Evolutionary conservation across 1,140 invertebrate genomes (phyloP).

Genomic region (Diabrotica undecimpunctata): DNA sequence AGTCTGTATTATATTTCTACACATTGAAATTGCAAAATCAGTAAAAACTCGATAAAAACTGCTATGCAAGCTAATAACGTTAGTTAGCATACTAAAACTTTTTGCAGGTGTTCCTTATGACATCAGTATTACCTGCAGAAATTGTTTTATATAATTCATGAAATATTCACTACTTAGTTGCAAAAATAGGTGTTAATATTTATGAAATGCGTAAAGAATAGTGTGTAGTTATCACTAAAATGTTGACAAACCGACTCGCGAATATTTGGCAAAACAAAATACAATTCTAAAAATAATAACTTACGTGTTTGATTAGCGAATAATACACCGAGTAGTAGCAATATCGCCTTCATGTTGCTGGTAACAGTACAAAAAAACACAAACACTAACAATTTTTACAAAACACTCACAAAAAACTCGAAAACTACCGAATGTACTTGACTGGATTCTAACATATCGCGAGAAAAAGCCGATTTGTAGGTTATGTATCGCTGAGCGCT

Average conservation of each 20-base stretch:
- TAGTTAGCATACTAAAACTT: too few relatives aligned
- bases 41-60: too few relatives aligned
- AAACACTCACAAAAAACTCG: neutral
- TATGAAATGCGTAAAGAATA: too few relatives aligned
- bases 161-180: too few relatives aligned
- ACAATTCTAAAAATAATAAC: slow-evolving; percentile 20
- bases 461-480: slow-evolving; percentile 16
- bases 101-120: too few relatives aligned
- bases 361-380: neutral
- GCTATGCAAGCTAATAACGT: too few relatives aligned
- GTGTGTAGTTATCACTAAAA: too few relatives aligned
- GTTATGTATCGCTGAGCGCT: neutral
- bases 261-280: slow-evolving; percentile 11
- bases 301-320: slow-evolving; percentile 20
- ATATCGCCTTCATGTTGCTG: slow-evolving; percentile 11
- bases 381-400: neutral
- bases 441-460: neutral
- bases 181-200: too few relatives aligned
- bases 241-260: slow-evolving; percentile 9
- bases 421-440: neutral
- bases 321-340: slow-evolving; percentile 5
- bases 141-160: too few relatives aligned
- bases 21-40: too few relatives aligned
- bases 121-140: too few relatives aligned
- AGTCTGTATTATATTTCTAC: too few relatives aligned